These are phyloP conservation scores for Drosophila nebulosa DNA, from an alignment of 1,140 invertebrate genomes.

Conservation along the genomic window DNA sequence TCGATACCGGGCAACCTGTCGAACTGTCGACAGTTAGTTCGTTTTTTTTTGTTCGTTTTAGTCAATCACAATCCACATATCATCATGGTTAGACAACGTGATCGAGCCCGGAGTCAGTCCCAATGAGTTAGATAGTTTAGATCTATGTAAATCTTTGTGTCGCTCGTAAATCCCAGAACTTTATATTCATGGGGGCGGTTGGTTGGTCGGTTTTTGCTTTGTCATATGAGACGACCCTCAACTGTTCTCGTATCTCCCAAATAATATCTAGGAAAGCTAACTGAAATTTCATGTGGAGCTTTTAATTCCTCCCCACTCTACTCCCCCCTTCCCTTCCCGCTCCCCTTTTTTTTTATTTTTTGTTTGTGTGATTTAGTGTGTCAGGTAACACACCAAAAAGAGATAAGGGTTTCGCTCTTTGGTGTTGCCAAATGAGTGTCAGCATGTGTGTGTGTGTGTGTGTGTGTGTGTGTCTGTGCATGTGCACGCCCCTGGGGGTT, in stretches of 20 bases:
- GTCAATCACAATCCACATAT: not conserved
- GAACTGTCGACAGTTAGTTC: not conserved
- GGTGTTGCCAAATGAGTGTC: not conserved
- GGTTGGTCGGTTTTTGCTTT: not conserved
- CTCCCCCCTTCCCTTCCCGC: too few relatives aligned
- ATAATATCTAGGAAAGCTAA: conserved; percentile 7
- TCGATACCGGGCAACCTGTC: not conserved
- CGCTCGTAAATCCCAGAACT: conserved; percentile 17
- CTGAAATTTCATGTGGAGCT: conserved; percentile 59
- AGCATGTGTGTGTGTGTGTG: conserved; percentile 1
- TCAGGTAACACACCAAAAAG: conserved; percentile 10
- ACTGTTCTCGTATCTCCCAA: conserved; percentile 6
- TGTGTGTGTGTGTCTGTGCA: not conserved
- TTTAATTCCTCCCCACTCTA: too few relatives aligned
- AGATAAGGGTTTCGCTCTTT: conserved; percentile 38
- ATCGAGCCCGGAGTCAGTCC: conserved; percentile 18
- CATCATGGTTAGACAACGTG: conserved; percentile 19
- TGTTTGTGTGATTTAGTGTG: conserved; percentile 24
- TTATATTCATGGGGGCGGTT: not conserved
- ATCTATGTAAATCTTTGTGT: conserved; percentile 6
- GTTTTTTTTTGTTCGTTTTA: too few relatives aligned
- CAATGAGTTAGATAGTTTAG: conserved; percentile 6
- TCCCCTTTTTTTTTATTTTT: not conserved
- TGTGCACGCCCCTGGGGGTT: conserved; percentile 13
- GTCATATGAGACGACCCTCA: conserved; percentile 28